Evolutionary conservation across 2,113 vertebrate species (phyloP), one percentile per base, ranked within the genome.

Genomic region (Sebastes fasciatus): DNA sequence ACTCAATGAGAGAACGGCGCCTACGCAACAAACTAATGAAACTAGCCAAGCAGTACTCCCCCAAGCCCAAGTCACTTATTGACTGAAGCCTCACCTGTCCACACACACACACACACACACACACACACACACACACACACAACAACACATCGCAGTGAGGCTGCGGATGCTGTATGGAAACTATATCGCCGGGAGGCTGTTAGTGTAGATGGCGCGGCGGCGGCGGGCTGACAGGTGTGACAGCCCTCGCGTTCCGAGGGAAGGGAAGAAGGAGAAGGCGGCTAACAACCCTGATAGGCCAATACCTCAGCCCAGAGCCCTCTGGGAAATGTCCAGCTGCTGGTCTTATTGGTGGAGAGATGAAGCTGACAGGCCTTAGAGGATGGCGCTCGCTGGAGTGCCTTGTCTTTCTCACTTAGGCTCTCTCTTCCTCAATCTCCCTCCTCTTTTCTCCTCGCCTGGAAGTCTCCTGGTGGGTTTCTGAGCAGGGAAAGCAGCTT

Each of bases 291-390:
- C 66, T 73, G 77, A 89, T 81, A 68, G 80, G 82, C 84, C 73
- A 51, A 58, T 61, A 55, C 34, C 84, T 88, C 86, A 11, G 65
- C 55, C 26, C 42, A 1, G 21, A 43, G 74, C 62, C 81, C 78
- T 63, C 19, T 74, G 86, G 83, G 91, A 86, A 74, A 87, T 68
- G 80, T 90, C 87, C 78, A 73, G 79, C 82, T 85, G 74, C 49
- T 80, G 66, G 58, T 87, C 88, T 72, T 78, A 84, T 87, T 90
- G 88, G 83, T 68, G 78, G 68, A 13, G 57, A 87, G 86, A 87
- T 76, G 74, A 74, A 80, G 82, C 85, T 84, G 92, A 88, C 83
- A 74, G 89, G 74, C 84, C 57, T 81, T 2, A 9, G 80, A 83
- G 80, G 80, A 84, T 3, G 64, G 34, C 8, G 58, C 79, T 79